A percentile compares a stretch with the other conserved stretches of the same genome.
phyloP scores from a whole-genome alignment of 2,888 invertebrate genomes.

The Sesia apiformis region DNA sequence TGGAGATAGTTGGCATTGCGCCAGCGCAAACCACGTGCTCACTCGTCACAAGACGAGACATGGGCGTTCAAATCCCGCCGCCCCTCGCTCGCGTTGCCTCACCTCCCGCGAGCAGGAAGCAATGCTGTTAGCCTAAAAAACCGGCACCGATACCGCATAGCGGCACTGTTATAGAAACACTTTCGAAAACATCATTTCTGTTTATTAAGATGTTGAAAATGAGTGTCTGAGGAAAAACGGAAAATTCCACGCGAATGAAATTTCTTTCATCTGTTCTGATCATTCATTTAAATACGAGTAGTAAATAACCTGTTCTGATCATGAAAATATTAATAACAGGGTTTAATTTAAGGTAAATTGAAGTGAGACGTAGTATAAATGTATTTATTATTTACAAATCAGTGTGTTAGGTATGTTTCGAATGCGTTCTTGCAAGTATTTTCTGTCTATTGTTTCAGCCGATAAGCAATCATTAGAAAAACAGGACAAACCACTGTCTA shows the following conservation, averaged over 20 bases:
- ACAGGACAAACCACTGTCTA: slow-evolving; percentile 45
- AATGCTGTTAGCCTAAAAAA: slow-evolving; percentile 23
- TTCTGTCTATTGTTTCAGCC: slow-evolving; percentile 30
- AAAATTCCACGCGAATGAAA: too few relatives aligned
- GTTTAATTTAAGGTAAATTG: too few relatives aligned
- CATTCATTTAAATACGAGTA: too few relatives aligned
- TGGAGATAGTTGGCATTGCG: slow-evolving; percentile 69
- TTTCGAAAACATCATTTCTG: background rate
- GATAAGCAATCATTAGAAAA: slow-evolving; percentile 24
- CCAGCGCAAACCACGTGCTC: slow-evolving; percentile 68
- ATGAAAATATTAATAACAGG: too few relatives aligned
- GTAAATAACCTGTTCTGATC: too few relatives aligned
- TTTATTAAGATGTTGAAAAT: background rate
- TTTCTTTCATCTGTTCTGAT: too few relatives aligned
- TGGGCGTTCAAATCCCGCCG: slow-evolving; percentile 20
- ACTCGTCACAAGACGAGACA: slow-evolving; percentile 59
- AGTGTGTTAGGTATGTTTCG: too few relatives aligned
- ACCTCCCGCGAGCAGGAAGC: slow-evolving; percentile 8
- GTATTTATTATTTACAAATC: too few relatives aligned
- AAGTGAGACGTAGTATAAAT: too few relatives aligned
- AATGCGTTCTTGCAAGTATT: too few relatives aligned
- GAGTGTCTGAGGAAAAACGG: too few relatives aligned
- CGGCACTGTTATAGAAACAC: background rate
- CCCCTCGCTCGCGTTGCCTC: background rate
- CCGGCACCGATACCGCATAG: slow-evolving; percentile 12